Conservation (phyloP, 2,888 invertebrate species). For the Portevinia maculata region DNA sequence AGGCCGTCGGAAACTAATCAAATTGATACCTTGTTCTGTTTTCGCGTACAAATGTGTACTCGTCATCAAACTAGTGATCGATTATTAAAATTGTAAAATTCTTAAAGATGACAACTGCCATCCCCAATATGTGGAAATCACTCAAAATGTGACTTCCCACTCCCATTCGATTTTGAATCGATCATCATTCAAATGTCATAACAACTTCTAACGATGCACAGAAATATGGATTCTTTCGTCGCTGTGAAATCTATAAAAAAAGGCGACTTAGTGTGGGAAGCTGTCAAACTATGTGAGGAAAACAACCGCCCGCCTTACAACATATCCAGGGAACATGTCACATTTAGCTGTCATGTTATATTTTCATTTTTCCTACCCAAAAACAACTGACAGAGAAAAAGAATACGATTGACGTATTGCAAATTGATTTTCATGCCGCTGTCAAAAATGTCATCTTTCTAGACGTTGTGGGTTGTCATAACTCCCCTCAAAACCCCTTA, state of each 20-base stretch:
- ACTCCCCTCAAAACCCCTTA: slow-evolving; percentile 25
- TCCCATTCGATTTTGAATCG: slow-evolving; percentile 15
- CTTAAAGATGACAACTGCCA: not conserved
- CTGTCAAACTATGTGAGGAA: slow-evolving; percentile 35
- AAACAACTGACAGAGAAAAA: slow-evolving; percentile 56
- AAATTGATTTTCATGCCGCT: slow-evolving; percentile 80
- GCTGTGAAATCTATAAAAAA: slow-evolving; percentile 9
- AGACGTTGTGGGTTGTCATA: slow-evolving; percentile 53
- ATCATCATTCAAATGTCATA: slow-evolving; percentile 38
- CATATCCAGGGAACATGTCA: slow-evolving; percentile 57
- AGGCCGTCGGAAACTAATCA: too few species aligned
- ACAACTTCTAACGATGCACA: slow-evolving; percentile 22
- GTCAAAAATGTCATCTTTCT: slow-evolving; percentile 77
- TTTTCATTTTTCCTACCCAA: slow-evolving; percentile 37
- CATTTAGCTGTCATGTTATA: slow-evolving; percentile 66
- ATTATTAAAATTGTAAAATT: not conserved
- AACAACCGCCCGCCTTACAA: slow-evolving; percentile 25
- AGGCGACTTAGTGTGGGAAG: not conserved
- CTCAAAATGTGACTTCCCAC: slow-evolving; percentile 10
- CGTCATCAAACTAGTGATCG: not conserved
- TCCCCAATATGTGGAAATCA: not conserved
- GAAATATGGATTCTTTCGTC: slow-evolving; percentile 11
- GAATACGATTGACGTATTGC: slow-evolving; percentile 79
- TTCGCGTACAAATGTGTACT: not conserved
- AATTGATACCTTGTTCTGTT: too few species aligned